Conservation (phyloP, 2,113 vertebrate species). For the Oostethus manadensis region DNA sequence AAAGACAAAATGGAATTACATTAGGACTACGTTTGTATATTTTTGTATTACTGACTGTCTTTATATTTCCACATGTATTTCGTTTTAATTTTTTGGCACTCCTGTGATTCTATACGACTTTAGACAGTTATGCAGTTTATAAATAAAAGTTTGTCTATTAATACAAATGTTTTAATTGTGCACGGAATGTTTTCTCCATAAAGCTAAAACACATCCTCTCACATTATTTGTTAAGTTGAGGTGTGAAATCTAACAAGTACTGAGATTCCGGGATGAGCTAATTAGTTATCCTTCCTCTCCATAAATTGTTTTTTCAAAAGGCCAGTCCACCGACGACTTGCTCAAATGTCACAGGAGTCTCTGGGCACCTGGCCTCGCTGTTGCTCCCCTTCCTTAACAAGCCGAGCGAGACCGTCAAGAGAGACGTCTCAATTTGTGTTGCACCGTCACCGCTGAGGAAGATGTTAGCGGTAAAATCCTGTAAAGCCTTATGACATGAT, state of each 20-base stretch:
- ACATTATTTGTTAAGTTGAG: constrained; percentile 51
- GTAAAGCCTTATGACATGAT: constrained; percentile 18
- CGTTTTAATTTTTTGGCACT: too few relatives aligned
- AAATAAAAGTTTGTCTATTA: too few relatives aligned
- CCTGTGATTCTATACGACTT: too few relatives aligned
- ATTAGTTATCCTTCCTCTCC: constrained; percentile 59
- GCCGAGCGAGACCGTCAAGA: constrained; percentile 45
- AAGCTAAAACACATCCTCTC: constrained; percentile 37
- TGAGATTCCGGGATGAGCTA: constrained; percentile 47
- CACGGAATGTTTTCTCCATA: background rate
- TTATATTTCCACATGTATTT: too few relatives aligned
- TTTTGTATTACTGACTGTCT: too few relatives aligned
- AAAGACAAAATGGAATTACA: too few relatives aligned
- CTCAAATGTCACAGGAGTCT: constrained; percentile 68
- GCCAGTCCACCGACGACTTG: constrained; percentile 56
- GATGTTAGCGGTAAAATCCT: constrained; percentile 49
- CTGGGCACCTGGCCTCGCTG: constrained; percentile 32
- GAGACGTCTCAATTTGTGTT: constrained; percentile 61
- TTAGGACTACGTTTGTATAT: too few relatives aligned
- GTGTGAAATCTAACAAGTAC: constrained; percentile 56
- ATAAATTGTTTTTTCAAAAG: constrained; percentile 63
- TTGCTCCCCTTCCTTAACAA: constrained; percentile 54
- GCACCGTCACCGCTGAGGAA: constrained; percentile 44
- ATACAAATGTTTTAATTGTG: background rate
- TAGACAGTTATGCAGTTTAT: too few relatives aligned